Conservation (phyloP, 2,888 invertebrate genomes). For the Neria commutata region DNA sequence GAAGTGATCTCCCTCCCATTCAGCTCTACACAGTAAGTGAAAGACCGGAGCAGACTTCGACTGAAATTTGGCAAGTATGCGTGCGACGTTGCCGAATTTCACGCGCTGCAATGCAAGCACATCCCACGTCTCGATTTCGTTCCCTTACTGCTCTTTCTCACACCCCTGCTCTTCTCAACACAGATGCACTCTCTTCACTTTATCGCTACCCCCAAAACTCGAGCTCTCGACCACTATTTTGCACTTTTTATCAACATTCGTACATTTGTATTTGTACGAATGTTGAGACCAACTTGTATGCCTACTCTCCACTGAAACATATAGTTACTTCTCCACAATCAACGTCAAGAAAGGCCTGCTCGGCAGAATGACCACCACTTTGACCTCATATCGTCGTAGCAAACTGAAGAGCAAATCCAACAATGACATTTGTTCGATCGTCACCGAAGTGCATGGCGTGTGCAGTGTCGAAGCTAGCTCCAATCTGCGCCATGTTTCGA, state of each 20-base stretch:
- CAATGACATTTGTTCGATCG: constrained; percentile 55
- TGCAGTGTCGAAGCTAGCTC: constrained; percentile 8
- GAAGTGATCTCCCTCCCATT: background rate
- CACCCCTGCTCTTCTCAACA: background rate
- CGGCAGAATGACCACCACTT: constrained; percentile 60
- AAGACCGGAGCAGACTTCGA: too few species aligned
- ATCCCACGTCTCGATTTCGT: background rate
- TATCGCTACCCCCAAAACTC: background rate
- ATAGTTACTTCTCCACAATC: constrained; percentile 60
- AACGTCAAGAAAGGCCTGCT: constrained; percentile 60
- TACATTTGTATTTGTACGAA: too few species aligned
- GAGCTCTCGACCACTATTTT: background rate
- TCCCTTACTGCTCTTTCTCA: background rate
- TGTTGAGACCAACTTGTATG: too few species aligned
- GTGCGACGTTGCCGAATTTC: background rate
- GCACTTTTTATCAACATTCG: constrained; percentile 17
- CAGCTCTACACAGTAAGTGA: too few species aligned
- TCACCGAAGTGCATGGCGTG: constrained; percentile 39
- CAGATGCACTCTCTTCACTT: constrained; percentile 3
- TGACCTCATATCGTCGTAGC: constrained; percentile 59
- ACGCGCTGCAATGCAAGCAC: background rate
- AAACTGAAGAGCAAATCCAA: constrained; percentile 59
- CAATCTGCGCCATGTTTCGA: constrained; percentile 34
- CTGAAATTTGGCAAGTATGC: background rate
- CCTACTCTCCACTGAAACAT: too few species aligned